Conservation (phyloP, 2,888 invertebrate species). For the Stegana nigrithorax region DNA sequence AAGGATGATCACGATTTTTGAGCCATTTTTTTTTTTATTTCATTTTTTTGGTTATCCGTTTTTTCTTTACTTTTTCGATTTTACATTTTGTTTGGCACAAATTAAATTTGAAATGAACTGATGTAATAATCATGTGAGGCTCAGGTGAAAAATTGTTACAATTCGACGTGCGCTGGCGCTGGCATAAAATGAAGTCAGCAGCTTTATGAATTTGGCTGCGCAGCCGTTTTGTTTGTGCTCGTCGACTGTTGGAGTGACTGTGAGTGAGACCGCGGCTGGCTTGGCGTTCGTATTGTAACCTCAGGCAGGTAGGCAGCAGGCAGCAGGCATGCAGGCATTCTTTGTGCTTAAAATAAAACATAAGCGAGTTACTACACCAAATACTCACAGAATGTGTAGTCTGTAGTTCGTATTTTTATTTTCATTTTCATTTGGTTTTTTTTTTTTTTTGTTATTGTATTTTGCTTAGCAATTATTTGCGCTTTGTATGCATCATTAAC, state of each 20-base stretch:
- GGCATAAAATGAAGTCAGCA: not conserved
- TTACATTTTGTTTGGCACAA: no score
- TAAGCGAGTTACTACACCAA: no score
- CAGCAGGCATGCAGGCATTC: no score
- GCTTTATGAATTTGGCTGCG: not conserved
- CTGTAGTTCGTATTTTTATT: no score
- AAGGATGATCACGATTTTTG: conserved; percentile 10
- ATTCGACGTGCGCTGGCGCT: not conserved
- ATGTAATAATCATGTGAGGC: conserved; percentile 7
- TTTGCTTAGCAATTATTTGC: not conserved
- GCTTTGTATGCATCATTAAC: not conserved
- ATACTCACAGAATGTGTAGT: no score
- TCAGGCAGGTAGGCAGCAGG: no score
- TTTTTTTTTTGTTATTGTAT: not conserved
- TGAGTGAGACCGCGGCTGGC: not conserved
- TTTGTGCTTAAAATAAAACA: no score
- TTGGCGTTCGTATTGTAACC: not conserved
- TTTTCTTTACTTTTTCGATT: no score
- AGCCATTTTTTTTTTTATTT: conserved; percentile 1
- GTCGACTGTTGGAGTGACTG: not conserved
- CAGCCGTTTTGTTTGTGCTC: not conserved
- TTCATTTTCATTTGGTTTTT: not conserved
- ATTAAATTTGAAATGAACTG: no score
- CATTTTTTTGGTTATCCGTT: no score
- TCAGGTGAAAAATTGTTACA: conserved; percentile 12